Evolutionary conservation across 2,797 vertebrate genomes (phyloP).

Genomic region (Halcyon chelicuti): DNA sequence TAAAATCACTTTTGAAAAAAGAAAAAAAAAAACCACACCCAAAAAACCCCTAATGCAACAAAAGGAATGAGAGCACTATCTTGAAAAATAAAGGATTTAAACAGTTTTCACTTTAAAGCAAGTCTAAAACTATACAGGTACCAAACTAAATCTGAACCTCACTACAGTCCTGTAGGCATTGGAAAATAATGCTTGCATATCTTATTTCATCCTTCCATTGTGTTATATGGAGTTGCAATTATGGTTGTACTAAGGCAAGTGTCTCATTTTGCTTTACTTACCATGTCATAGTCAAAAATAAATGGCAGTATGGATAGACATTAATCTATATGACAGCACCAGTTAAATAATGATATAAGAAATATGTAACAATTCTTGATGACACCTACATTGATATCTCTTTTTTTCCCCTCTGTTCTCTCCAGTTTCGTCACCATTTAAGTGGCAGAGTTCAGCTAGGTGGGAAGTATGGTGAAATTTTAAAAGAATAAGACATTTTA

Average conservation of each 20-base stretch:
- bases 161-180: background rate
- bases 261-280: background rate
- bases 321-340: background rate
- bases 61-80: background rate
- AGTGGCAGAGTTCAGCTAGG: background rate
- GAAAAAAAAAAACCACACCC: no score
- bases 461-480: background rate
- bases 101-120: background rate
- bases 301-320: background rate
- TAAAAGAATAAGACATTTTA: background rate
- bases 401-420: background rate
- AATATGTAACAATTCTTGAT: background rate
- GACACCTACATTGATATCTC: background rate
- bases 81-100: background rate
- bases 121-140: background rate
- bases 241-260: background rate
- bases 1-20: background rate
- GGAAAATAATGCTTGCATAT: background rate
- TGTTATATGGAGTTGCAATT: background rate
- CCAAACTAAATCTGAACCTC: background rate
- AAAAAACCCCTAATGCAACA: background rate
- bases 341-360: background rate
- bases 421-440: background rate
- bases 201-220: background rate
- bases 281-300: background rate